Percentiles rank a stretch among this genome's conserved stretches.
Conservation (phyloP, 1,140 invertebrate species). For the Nasonia giraulti region DNA sequence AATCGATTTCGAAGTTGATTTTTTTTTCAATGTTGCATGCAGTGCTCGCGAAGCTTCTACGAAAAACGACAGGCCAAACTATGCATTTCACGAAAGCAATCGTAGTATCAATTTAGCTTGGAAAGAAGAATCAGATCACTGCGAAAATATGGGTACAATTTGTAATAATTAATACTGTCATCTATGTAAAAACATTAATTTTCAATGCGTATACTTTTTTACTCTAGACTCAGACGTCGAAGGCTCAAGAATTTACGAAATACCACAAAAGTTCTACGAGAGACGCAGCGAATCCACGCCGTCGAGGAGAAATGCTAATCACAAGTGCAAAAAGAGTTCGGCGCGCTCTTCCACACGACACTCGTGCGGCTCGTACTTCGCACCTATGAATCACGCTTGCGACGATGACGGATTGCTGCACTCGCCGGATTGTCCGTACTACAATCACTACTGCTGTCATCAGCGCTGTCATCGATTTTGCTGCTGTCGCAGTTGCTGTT, state of each 20-base stretch:
- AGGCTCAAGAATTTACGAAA: background rate
- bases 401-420: background rate
- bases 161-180: too few species aligned
- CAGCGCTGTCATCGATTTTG: slow-evolving; percentile 46
- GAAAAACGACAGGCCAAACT: background rate
- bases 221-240: background rate
- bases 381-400: background rate
- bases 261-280: background rate
- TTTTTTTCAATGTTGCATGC: too few species aligned
- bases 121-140: background rate
- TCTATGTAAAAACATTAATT: too few species aligned
- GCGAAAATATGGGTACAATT: background rate
- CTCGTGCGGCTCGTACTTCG: background rate
- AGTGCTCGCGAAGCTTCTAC: background rate
- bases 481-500: slow-evolving; percentile 22
- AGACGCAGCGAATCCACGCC: background rate
- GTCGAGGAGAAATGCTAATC: slow-evolving; percentile 14
- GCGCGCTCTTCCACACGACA: background rate
- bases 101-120: background rate
- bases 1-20: too few species aligned
- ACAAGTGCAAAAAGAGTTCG: slow-evolving; percentile 28
- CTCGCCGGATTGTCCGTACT: slow-evolving; percentile 13
- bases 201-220: background rate
- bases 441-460: slow-evolving; percentile 29
- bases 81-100: background rate